Percentiles rank a stretch among this genome's conserved stretches.
Conservation (phyloP, 2,113 vertebrate species). For the Archocentrus centrarchus region DNA sequence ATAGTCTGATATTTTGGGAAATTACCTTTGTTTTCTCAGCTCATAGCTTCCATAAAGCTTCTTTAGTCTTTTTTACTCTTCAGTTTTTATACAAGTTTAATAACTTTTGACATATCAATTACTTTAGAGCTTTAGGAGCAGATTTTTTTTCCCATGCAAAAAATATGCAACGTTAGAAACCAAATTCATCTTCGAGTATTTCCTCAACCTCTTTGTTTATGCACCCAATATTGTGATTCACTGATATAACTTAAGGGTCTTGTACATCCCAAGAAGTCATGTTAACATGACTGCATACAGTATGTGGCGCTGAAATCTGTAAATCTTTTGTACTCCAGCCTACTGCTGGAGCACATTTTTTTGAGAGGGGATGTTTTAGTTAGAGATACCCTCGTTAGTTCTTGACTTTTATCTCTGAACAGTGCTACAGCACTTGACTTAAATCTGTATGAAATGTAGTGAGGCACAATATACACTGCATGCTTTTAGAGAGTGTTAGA, state of each 20-base stretch:
- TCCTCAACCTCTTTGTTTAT: background rate
- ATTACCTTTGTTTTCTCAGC: background rate
- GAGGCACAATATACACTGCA: conserved; percentile 24
- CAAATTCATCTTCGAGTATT: background rate
- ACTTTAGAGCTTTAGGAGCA: background rate
- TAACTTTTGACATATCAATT: background rate
- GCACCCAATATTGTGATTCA: background rate
- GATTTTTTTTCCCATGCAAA: too few species aligned
- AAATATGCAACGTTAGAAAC: background rate
- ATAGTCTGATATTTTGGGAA: background rate
- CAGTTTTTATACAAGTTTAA: background rate
- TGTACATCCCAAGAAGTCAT: background rate
- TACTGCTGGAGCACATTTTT: background rate
- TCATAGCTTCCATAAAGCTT: background rate
- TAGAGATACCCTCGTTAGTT: conserved; percentile 16
- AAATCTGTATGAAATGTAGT: conserved; percentile 34
- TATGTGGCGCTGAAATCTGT: background rate
- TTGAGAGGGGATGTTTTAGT: conserved; percentile 11
- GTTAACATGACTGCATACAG: background rate
- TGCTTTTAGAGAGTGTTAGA: conserved; percentile 33
- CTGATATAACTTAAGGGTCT: background rate
- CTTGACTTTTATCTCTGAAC: conserved; percentile 33
- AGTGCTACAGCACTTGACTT: conserved; percentile 32
- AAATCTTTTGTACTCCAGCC: background rate
- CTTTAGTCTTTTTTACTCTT: background rate